phyloP scores from a whole-genome alignment of 2,797 vertebrate genomes.

The Crypturellus tataupa region DNA sequence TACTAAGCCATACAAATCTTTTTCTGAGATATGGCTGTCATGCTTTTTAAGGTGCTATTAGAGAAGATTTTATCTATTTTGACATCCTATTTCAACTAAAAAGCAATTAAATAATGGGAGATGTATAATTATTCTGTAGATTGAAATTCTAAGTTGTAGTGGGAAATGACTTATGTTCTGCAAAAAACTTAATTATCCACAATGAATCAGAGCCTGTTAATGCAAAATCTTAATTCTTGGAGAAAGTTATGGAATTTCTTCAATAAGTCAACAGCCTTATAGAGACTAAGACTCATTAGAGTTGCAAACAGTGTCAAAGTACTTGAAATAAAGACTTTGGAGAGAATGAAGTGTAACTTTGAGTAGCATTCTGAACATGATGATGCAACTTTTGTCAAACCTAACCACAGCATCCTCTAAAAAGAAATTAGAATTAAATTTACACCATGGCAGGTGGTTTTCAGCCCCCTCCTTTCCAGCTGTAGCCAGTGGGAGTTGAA shows the following conservation, averaged over 20 bases:
- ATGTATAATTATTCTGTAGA: neutral
- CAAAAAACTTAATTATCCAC: neutral
- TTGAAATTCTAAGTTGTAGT: neutral
- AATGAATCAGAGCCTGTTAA: neutral
- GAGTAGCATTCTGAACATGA: neutral
- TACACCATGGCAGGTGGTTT: neutral
- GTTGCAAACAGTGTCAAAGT: neutral
- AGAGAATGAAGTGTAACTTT: neutral
- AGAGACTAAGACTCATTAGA: neutral
- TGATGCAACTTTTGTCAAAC: neutral
- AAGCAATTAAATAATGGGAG: rapidly evolving
- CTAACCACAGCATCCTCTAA: neutral
- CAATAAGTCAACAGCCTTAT: neutral
- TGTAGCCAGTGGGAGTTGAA: conserved; percentile 62
- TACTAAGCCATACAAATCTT: neutral
- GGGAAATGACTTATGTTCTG: neutral
- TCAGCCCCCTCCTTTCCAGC: conserved; percentile 65
- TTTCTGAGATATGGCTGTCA: neutral
- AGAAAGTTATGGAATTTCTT: neutral
- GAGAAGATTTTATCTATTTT: neutral
- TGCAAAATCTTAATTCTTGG: neutral
- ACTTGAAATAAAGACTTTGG: neutral
- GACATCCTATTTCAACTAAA: neutral
- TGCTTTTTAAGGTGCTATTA: neutral
- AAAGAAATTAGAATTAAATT: conserved; percentile 41